Base-by-base conservation (phyloP, 2,797 vertebrate genomes). In the Sparus aurata region DNA sequence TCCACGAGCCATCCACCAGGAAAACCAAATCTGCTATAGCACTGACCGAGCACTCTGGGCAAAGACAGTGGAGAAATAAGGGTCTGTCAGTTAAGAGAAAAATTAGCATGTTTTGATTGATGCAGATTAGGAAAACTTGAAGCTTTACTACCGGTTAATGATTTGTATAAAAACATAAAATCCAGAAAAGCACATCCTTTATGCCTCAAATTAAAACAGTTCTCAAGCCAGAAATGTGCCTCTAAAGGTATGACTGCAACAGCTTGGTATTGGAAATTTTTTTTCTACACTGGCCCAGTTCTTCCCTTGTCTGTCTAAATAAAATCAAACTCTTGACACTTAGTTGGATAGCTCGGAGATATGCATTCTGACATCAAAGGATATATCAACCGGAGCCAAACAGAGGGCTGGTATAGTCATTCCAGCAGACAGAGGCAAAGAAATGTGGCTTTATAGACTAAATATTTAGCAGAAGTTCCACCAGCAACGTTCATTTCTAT, bases 1-100 rank as follows among this genome's bases (percentile, higher is more conserved):
- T 99, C 98, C 98, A 99, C 58, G 98, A 99, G 69, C 98, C 98
- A 67, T 99, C 98, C 90, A 99, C 97, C 73, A 99, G 96, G 81
- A 99, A 99, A 73, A 97, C 97, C 87, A 99, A 91, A 91, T 99
- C 98, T 71, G 97, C 96, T 85, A 98, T 92, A 65, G 98, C 96
- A 83, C 97, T 98, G 91, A 97, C 89, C 23, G 98, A 98, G 85
- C 98, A 99, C 87, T 94, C 98, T 99, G 94, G 89, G 92, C 38
- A 61, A 38, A 78, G 61, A 84, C 8, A 22, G 52, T 0, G 18
- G 83, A 80, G 52, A 70, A 63, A 86, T 59, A 57, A 50, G 30
- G 41, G 50, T 79, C 34, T 74, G 58, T 75, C 50, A 62, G 43
- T 55, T 64, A 7, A 34, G 27, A 63, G 38, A 34, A 18, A 34